Evolutionary conservation across 1,140 invertebrate species (phyloP), one percentile per base, ranked within the genome.

Genomic region (Hormaphis cornu): DNA sequence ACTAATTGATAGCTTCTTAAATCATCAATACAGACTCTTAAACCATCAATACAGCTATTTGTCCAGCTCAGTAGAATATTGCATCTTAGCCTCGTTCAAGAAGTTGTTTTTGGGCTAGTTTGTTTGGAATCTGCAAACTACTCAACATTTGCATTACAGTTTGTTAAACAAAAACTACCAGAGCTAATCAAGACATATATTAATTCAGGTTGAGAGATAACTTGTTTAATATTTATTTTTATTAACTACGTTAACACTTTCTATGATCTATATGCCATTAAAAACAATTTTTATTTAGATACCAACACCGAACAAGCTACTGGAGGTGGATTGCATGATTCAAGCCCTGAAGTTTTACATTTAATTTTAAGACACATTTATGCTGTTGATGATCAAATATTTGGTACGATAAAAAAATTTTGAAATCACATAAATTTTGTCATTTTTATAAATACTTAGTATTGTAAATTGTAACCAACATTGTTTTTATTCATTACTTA

Each of bases 21-120:
- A 80, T 74, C 78, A 81, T 70, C 82, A 6, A 61, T 70, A 80
- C 85, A 90, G 89, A 85, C 83, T 75, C 81, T 90, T 74, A 87
- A 86, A 80, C 83, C 87, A 74, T 84, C 88, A 72, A 77, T 84
- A 72, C 87, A 90, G 76, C 85, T 95, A 75, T 86, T 95, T 77
- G 81, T 82, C 75, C 87, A 91, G 75, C 82, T 96, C 66, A 89
- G 87, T 78, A 89, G 89, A 81, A 83, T 90, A 74, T 82, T 95
- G 72, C 87, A 87, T 75, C 84, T 95, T 72, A 89, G 87, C 58
- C 82, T 88, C 74, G 87, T 93, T 16, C 90, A 94, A 80, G 93
- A 96, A 82, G 89, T 94, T 75, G 87, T 89, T 22, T 87, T 95
- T 80, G 89, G 89, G 37, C 82, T 96, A 75, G 87, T 89, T 53